phyloP scores from a whole-genome alignment of 2,113 vertebrate genomes.

The Pachypanchax playfairii region DNA sequence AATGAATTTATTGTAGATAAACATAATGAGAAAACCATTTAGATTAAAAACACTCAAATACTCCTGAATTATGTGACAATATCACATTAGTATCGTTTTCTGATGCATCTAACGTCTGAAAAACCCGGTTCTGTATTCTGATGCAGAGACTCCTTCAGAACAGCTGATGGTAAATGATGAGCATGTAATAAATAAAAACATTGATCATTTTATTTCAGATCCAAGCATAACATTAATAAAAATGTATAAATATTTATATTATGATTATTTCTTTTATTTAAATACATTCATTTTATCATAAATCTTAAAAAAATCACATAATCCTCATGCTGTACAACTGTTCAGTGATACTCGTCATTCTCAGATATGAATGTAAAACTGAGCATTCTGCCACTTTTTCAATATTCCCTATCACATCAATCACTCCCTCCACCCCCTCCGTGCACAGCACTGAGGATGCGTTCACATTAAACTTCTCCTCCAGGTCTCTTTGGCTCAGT shows the following conservation, averaged over 20 bases:
- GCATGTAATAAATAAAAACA: slow-evolving; percentile 15
- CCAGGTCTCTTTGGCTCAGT: slow-evolving; percentile 82
- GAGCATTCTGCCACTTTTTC: slow-evolving; percentile 83
- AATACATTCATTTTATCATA: not conserved
- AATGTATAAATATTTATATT: slow-evolving; percentile 17
- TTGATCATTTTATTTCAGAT: slow-evolving; percentile 27
- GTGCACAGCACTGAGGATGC: slow-evolving; percentile 68
- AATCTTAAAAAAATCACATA: not conserved
- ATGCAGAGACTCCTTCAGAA: not conserved
- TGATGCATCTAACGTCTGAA: no score
- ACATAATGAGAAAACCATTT: no score
- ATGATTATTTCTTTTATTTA: not conserved
- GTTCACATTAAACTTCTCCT: slow-evolving; percentile 85
- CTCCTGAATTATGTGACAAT: not conserved
- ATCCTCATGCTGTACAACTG: not conserved
- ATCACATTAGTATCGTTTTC: not conserved
- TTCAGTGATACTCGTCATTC: slow-evolving; percentile 47
- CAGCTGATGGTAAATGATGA: no score
- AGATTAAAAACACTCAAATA: slow-evolving; percentile 16
- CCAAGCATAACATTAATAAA: not conserved
- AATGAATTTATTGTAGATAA: no score
- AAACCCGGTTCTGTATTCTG: no score
- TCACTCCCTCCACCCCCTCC: slow-evolving; percentile 79
- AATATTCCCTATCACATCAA: slow-evolving; percentile 77
- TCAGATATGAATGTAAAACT: slow-evolving; percentile 76